These are phyloP conservation scores for Paragorgia papillata DNA, from an alignment of 92 coral and sea anemone species.

Conservation along the genomic window DNA sequence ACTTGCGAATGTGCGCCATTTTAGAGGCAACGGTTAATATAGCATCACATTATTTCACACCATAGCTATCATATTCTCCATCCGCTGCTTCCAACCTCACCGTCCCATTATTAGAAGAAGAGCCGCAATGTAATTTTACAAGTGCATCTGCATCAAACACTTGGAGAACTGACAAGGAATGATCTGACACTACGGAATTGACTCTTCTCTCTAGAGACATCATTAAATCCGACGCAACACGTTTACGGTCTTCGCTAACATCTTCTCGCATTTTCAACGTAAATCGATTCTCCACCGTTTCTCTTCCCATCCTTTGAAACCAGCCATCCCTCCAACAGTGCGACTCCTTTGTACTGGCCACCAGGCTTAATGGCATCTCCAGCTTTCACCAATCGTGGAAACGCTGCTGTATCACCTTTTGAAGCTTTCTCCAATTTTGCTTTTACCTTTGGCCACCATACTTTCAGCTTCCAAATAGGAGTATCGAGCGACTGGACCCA, in stretches of 20 bases:
- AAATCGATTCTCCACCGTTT: slow-evolving; percentile 24
- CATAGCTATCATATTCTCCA: slow-evolving; percentile 49
- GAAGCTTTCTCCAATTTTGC: slow-evolving; percentile 37
- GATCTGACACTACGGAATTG: slow-evolving; percentile 19
- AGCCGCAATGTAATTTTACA: slow-evolving; percentile 31
- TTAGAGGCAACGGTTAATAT: slow-evolving; percentile 43
- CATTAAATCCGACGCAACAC: slow-evolving; percentile 39
- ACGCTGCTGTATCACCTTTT: slow-evolving; percentile 23
- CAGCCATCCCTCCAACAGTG: slow-evolving; percentile 46
- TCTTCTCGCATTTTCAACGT: slow-evolving; percentile 54
- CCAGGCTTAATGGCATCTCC: too few species aligned
- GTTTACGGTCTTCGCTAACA: slow-evolving; percentile 33
- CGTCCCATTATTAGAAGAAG: slow-evolving; percentile 30
- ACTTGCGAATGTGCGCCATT: slow-evolving; percentile 48
- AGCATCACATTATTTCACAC: slow-evolving; percentile 31
- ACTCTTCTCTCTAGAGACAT: slow-evolving; percentile 28
- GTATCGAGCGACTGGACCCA: slow-evolving; percentile 43
- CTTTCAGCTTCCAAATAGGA: slow-evolving; percentile 47
- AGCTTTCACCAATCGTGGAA: slow-evolving; percentile 43
- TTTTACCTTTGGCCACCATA: slow-evolving; percentile 55
- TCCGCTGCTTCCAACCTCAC: slow-evolving; percentile 24
- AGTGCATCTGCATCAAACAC: slow-evolving; percentile 39
- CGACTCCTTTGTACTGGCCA: slow-evolving; percentile 38
- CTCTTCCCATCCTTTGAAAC: slow-evolving; percentile 42
- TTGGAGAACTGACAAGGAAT: slow-evolving; percentile 26